Evolutionary conservation across 2,888 invertebrate species (phyloP).

Genomic region (Malacosoma neustria): DNA sequence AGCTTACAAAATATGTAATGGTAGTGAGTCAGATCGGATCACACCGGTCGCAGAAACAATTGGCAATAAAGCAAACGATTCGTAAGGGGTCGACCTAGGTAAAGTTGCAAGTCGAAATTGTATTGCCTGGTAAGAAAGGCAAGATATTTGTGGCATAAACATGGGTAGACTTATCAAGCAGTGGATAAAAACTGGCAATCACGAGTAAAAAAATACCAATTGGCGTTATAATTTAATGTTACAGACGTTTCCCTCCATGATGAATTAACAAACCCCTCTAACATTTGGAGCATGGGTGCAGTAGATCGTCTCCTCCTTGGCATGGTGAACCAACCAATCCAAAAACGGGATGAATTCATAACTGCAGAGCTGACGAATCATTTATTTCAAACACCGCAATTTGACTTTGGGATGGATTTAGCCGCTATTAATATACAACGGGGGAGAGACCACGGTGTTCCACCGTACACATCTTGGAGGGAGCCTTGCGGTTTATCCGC

Average conservation of each 20-base stretch:
- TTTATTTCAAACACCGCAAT: conserved; percentile 82
- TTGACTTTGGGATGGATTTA: conserved; percentile 87
- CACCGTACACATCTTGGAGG: conserved; percentile 86
- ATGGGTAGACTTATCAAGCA: too few species aligned
- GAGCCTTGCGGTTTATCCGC: conserved; percentile 83
- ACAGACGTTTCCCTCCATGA: conserved; percentile 87
- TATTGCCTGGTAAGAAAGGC: too few species aligned
- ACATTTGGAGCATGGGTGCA: conserved; percentile 85
- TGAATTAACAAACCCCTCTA: conserved; percentile 80
- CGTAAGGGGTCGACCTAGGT: too few species aligned
- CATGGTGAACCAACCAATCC: conserved; percentile 83
- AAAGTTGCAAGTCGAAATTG: too few species aligned
- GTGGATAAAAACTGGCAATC: too few species aligned
- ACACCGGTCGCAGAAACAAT: too few species aligned
- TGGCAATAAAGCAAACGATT: too few species aligned
- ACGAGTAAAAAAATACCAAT: too few species aligned
- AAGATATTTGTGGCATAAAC: too few species aligned
- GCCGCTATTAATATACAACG: conserved; percentile 91
- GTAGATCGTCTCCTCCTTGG: conserved; percentile 86
- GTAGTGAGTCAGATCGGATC: too few species aligned
- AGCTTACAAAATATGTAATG: too few species aligned
- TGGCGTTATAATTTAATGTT: too few species aligned
- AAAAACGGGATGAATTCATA: conserved; percentile 88
- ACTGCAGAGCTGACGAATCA: conserved; percentile 88
- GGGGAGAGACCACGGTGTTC: conserved; percentile 90